phyloP scores from a whole-genome alignment of 2,888 invertebrate genomes.

The Hemistola chrysoprasaria region DNA sequence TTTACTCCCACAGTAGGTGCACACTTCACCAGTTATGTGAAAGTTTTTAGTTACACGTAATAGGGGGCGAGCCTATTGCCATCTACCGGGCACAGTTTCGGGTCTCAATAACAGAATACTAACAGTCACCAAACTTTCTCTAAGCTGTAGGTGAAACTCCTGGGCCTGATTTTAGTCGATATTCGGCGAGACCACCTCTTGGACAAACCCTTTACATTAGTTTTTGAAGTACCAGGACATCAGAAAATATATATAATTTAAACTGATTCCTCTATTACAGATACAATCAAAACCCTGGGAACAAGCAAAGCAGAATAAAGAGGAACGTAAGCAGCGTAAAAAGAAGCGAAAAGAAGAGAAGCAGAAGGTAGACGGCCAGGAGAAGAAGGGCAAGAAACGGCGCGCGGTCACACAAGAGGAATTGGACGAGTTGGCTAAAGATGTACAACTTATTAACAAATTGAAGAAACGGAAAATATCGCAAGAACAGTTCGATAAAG shows the following conservation, averaged over 20 bases:
- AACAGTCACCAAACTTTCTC: too few species aligned
- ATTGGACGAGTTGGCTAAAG: slow-evolving; percentile 88
- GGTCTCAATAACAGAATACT: too few species aligned
- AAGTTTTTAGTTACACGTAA: too few species aligned
- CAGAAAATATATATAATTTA: background rate
- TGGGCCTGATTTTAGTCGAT: too few species aligned
- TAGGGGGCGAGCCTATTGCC: too few species aligned
- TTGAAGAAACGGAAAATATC: slow-evolving; percentile 91
- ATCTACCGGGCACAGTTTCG: too few species aligned
- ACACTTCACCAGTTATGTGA: too few species aligned
- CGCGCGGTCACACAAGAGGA: slow-evolving; percentile 86
- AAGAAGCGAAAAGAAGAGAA: slow-evolving; percentile 83
- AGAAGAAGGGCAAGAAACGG: slow-evolving; percentile 62
- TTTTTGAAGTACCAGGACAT: background rate
- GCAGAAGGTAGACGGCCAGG: slow-evolving; percentile 71
- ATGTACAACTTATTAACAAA: slow-evolving; percentile 92
- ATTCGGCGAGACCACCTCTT: too few species aligned
- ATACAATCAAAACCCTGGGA: slow-evolving; percentile 88
- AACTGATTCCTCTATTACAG: slow-evolving; percentile 42
- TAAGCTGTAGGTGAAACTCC: too few species aligned
- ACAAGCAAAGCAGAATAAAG: slow-evolving; percentile 87
- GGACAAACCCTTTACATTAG: too few species aligned
- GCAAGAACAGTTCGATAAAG: slow-evolving; percentile 84
- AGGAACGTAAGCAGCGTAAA: slow-evolving; percentile 84
- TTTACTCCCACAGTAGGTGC: too few species aligned